These are phyloP conservation scores for Catocala fraxini DNA, from an alignment of 2,888 invertebrate species.

Conservation along the genomic window DNA sequence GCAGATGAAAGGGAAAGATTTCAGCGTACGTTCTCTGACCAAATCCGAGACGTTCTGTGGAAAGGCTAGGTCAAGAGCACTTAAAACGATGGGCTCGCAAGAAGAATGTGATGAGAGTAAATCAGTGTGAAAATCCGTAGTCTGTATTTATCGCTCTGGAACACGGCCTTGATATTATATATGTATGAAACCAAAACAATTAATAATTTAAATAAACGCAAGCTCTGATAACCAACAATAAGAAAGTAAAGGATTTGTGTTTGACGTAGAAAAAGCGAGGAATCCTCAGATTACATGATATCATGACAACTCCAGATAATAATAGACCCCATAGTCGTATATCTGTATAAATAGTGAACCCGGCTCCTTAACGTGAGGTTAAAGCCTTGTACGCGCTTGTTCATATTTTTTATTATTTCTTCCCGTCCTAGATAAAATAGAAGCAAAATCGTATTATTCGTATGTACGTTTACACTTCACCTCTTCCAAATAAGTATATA, in stretches of 20 bases:
- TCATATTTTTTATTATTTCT: conserved; percentile 30
- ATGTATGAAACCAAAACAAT: not conserved
- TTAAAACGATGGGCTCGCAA: no score
- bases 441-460: conserved; percentile 19
- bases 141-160: no score
- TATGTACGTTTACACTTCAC: conserved; percentile 11
- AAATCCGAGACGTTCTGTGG: not conserved
- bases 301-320: conserved; percentile 30
- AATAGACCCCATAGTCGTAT: conserved; percentile 32
- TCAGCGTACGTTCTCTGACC: not conserved
- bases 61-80: conserved; percentile 1
- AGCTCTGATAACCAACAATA: conserved; percentile 14
- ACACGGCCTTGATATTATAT: no score
- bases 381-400: conserved; percentile 19
- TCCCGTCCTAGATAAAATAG: conserved; percentile 12
- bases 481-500: conserved; percentile 12
- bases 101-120: no score
- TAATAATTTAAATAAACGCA: conserved; percentile 9
- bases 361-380: conserved; percentile 30
- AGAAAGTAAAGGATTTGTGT: conserved; percentile 21
- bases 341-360: conserved; percentile 32
- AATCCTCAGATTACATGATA: conserved; percentile 36
- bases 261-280: conserved; percentile 19
- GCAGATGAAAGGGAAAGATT: not conserved
- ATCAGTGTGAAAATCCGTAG: no score